Percentiles rank a stretch among this genome's conserved stretches.
These are phyloP conservation scores for Danio albolineatus DNA, from an alignment of 2,797 vertebrate species.

Conservation along the genomic window DNA sequence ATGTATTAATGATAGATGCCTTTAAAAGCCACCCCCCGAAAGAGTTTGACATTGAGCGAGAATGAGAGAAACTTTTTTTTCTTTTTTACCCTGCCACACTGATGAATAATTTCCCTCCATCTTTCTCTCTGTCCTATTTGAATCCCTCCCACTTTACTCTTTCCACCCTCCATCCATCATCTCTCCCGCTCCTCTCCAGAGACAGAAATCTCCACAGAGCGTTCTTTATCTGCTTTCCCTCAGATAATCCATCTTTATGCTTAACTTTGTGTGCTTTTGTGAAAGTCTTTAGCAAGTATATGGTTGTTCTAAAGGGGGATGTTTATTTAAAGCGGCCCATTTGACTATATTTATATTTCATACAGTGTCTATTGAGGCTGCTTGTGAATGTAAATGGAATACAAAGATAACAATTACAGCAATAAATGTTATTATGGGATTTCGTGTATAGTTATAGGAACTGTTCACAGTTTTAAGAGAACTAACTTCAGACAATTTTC, in stretches of 20 bases:
- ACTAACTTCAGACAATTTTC: too few species aligned
- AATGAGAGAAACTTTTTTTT: slow-evolving; percentile 43
- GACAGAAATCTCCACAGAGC: slow-evolving; percentile 8
- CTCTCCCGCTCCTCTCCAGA: not conserved
- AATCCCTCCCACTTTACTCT: slow-evolving; percentile 21
- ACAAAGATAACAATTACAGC: too few species aligned
- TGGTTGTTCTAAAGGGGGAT: not conserved
- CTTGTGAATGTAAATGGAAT: too few species aligned
- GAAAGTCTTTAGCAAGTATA: not conserved
- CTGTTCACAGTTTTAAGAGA: too few species aligned
- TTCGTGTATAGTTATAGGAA: too few species aligned
- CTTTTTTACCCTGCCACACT: not conserved
- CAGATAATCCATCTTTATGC: slow-evolving; percentile 28
- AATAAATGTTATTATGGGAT: too few species aligned
- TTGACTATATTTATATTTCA: too few species aligned
- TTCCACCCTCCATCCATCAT: slow-evolving; percentile 1
- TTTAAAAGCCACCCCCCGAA: slow-evolving; percentile 37
- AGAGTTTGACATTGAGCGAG: slow-evolving; percentile 37
- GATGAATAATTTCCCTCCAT: slow-evolving; percentile 50
- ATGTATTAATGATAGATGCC: slow-evolving; percentile 43
- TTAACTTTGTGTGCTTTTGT: slow-evolving; percentile 15
- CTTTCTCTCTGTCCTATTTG: slow-evolving; percentile 18
- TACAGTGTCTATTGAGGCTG: too few species aligned
- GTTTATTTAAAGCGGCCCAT: not conserved
- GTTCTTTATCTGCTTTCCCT: slow-evolving; percentile 13